phyloP scores from a whole-genome alignment of 1,140 invertebrate genomes.

The Augochlora pura region DNA sequence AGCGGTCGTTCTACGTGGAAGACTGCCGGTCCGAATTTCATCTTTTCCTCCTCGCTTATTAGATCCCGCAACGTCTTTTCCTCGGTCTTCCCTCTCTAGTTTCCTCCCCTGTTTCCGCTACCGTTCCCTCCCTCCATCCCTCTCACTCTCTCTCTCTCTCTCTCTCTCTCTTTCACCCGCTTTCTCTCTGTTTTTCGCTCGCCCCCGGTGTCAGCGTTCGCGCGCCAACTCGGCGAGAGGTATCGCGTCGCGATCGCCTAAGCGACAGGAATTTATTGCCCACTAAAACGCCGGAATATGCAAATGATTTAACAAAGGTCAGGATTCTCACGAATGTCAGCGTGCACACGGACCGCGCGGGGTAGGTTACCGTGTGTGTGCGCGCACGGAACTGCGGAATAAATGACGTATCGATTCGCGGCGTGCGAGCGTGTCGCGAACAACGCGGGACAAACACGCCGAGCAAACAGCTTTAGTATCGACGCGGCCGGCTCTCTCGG shows the following conservation, averaged over 20 bases:
- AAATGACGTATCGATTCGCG: constrained; percentile 34
- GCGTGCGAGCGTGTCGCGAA: not conserved
- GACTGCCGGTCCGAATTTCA: not conserved
- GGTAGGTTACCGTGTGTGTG: not conserved
- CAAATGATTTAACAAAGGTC: constrained; percentile 77
- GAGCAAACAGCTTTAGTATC: not conserved
- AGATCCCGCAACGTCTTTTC: constrained; percentile 11
- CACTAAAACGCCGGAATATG: constrained; percentile 76
- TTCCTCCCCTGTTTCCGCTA: not conserved
- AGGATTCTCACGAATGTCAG: constrained; percentile 72
- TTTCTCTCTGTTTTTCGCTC: too few species aligned
- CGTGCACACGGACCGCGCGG: constrained; percentile 28
- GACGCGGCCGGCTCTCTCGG: not conserved
- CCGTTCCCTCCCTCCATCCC: not conserved
- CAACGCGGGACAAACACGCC: not conserved
- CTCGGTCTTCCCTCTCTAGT: not conserved
- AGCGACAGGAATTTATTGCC: constrained; percentile 75
- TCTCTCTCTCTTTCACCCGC: not conserved
- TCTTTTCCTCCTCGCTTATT: constrained; percentile 8
- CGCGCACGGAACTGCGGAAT: constrained; percentile 16
- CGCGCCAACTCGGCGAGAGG: constrained; percentile 53
- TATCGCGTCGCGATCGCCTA: constrained; percentile 71
- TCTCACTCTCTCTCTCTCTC: constrained; percentile 34
- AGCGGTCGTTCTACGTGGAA: not conserved
- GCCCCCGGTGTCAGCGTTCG: not conserved